phyloP scores from a whole-genome alignment of 2,797 vertebrate species.

The Echiichthys vipera region DNA sequence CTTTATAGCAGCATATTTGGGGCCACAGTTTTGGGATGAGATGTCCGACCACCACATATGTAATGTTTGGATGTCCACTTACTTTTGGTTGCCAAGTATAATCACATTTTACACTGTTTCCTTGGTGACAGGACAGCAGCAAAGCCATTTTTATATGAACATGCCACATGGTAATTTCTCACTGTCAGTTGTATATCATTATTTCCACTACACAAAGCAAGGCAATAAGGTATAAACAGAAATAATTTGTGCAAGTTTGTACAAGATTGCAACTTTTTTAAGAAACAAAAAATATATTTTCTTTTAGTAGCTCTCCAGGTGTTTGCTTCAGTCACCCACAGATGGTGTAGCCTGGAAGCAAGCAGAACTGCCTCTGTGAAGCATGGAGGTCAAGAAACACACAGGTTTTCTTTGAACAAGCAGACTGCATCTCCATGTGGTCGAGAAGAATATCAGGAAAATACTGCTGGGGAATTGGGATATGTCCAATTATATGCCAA shows the following conservation, averaged over 20 bases:
- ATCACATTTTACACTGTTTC: background rate
- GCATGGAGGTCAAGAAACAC: slow-evolving; percentile 29
- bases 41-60: background rate
- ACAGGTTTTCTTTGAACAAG: slow-evolving; percentile 26
- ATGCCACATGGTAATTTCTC: background rate
- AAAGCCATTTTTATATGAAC: background rate
- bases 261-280: background rate
- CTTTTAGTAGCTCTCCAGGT: background rate
- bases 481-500: slow-evolving; percentile 61
- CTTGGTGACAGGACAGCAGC: background rate
- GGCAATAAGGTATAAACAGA: background rate
- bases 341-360: background rate
- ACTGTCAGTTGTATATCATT: background rate
- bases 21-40: too few species aligned
- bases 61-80: background rate
- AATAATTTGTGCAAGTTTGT: background rate
- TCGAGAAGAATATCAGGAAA: slow-evolving; percentile 16
- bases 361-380: slow-evolving; percentile 4
- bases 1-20: background rate
- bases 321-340: background rate
- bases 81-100: background rate
- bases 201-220: background rate
- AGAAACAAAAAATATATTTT: background rate
- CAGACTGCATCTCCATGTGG: slow-evolving; percentile 3
- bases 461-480: slow-evolving; percentile 42